These are phyloP conservation scores for Phycodurus eques DNA, from an alignment of 2,113 vertebrate species.

Conservation along the genomic window DNA sequence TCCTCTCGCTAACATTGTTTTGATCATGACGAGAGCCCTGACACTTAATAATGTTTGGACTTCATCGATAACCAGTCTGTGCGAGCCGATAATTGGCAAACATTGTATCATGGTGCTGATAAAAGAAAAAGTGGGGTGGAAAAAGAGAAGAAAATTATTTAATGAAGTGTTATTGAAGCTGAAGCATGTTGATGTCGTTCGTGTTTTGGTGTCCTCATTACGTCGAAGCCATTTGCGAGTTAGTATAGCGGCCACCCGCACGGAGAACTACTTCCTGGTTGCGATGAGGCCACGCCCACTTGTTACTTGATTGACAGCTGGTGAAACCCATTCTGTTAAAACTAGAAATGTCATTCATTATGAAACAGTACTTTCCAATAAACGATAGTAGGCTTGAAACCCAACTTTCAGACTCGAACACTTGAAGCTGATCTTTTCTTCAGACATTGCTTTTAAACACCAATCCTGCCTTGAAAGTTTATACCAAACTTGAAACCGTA, in stretches of 20 bases:
- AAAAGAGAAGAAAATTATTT: slow-evolving; percentile 10
- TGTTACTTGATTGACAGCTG: not conserved
- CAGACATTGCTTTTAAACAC: too few species aligned
- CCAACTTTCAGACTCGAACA: too few species aligned
- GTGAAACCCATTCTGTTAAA: not conserved
- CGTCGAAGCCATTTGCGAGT: slow-evolving; percentile 32
- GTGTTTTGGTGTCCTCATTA: slow-evolving; percentile 53
- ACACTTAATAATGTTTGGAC: not conserved
- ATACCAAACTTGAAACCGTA: too few species aligned
- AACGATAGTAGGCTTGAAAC: too few species aligned
- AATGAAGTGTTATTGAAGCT: slow-evolving; percentile 44
- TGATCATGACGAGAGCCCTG: not conserved
- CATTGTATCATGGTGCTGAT: not conserved
- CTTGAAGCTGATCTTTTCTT: too few species aligned
- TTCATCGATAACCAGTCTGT: not conserved
- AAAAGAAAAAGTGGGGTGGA: not conserved
- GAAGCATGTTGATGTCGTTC: slow-evolving; percentile 38
- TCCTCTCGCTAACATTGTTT: not conserved
- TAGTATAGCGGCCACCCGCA: slow-evolving; percentile 17
- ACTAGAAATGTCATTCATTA: too few species aligned
- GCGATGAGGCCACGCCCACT: not conserved
- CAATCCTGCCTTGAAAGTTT: too few species aligned
- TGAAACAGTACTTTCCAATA: too few species aligned
- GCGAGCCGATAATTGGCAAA: not conserved
- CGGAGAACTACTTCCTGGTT: slow-evolving; percentile 21